Evolutionary conservation across 2,797 vertebrate genomes (phyloP).

Genomic region (Gallinago stenura): DNA sequence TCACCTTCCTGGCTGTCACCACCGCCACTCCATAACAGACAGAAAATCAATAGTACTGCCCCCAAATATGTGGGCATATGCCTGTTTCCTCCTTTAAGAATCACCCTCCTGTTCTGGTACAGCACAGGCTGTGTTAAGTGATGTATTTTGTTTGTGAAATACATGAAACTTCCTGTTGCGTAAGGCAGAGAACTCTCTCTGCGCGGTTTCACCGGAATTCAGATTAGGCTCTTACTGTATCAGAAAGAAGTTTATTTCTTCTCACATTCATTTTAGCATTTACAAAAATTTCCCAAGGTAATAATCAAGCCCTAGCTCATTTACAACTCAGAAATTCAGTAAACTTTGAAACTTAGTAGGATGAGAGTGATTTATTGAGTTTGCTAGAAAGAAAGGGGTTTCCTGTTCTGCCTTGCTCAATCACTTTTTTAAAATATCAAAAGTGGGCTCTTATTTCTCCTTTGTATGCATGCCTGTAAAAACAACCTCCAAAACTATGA

Average conservation of each 20-base stretch:
- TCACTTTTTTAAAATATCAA: constrained; percentile 2
- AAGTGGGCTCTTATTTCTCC: neutral
- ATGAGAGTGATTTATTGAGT: neutral
- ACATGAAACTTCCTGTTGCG: neutral
- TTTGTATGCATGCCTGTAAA: constrained; percentile 1
- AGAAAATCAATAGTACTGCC: neutral
- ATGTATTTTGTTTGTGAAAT: neutral
- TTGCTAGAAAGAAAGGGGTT: neutral
- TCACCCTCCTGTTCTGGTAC: neutral
- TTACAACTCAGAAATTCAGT: neutral
- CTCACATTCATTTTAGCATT: neutral
- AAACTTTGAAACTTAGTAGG: neutral
- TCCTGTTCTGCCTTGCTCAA: neutral
- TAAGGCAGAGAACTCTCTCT: neutral
- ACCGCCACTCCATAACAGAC: rapidly evolving
- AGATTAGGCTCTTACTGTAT: neutral
- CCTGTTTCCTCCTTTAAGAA: neutral
- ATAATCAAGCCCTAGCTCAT: neutral
- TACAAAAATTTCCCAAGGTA: neutral
- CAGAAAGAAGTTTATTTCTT: neutral
- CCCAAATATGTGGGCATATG: rapidly evolving
- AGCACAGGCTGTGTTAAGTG: neutral
- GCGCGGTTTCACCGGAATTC: neutral
- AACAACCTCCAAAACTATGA: neutral
- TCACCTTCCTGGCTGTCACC: neutral